phyloP scores from a whole-genome alignment of 2,888 invertebrate species.

The Trichopoda pennipes region DNA sequence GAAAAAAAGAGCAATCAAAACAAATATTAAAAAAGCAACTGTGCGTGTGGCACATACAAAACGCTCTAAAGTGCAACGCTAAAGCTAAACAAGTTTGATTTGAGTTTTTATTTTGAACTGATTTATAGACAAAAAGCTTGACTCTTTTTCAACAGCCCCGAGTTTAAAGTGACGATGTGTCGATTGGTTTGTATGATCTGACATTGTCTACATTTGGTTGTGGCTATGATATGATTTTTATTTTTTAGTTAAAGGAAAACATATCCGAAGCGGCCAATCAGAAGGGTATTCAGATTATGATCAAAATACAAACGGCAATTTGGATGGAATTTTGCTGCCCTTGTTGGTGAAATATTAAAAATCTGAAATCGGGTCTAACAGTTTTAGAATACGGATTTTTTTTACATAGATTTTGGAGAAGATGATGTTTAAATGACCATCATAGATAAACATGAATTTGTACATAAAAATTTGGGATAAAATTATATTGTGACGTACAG shows the following conservation, averaged over 20 bases:
- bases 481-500: no score
- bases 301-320: no score
- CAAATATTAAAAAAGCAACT: constrained; percentile 24
- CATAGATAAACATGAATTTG: no score
- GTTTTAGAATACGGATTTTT: no score
- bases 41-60: constrained; percentile 66
- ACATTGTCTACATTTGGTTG: constrained; percentile 38
- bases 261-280: neutral
- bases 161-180: constrained; percentile 59
- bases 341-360: no score
- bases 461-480: no score
- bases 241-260: neutral
- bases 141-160: constrained; percentile 13
- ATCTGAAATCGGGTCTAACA: no score
- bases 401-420: no score
- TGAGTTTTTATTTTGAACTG: neutral
- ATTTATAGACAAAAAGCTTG: constrained; percentile 36
- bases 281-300: no score
- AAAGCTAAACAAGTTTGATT: constrained; percentile 51
- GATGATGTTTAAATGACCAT: no score
- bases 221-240: constrained; percentile 3
- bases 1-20: constrained; percentile 28
- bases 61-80: constrained; percentile 56
- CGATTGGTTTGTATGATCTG: constrained; percentile 56
- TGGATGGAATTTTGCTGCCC: no score